A percentile compares a stretch with the other conserved stretches of the same genome.
Evolutionary conservation across 2,888 invertebrate genomes (phyloP).

Genomic region (Nomada lathburiana): DNA sequence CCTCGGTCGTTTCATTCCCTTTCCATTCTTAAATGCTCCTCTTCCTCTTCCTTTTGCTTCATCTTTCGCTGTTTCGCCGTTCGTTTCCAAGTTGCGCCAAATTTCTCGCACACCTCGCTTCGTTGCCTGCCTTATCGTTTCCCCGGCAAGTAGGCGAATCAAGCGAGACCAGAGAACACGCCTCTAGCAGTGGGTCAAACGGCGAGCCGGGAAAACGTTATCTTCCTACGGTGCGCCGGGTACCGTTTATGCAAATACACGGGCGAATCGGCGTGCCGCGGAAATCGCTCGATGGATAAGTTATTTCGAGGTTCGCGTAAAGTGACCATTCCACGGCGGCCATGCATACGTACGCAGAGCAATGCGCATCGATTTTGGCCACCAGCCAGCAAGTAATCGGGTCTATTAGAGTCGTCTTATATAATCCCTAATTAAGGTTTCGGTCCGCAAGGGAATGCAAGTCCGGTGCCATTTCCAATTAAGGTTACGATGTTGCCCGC

Average conservation of each 20-base stretch:
- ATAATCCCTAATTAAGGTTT: constrained; percentile 68
- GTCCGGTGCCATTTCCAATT: constrained; percentile 69
- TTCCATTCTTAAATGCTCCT: background rate
- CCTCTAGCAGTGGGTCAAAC: constrained; percentile 39
- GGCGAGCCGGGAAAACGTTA: constrained; percentile 59
- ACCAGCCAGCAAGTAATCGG: constrained; percentile 36
- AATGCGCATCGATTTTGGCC: no score
- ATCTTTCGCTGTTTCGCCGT: background rate
- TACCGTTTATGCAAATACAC: constrained; percentile 72
- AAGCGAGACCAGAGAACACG: background rate
- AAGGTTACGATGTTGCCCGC: constrained; percentile 64
- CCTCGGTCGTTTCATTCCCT: constrained; percentile 7
- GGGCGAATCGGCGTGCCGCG: constrained; percentile 61
- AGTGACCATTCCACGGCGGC: constrained; percentile 67
- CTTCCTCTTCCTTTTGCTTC: background rate
- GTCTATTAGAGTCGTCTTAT: constrained; percentile 48
- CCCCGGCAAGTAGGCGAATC: background rate
- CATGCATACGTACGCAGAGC: no score
- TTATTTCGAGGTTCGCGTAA: constrained; percentile 64
- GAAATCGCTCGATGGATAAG: constrained; percentile 58
- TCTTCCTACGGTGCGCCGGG: constrained; percentile 51
- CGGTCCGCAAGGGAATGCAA: constrained; percentile 43
- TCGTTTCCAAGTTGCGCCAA: background rate
- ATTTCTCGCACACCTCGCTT: background rate
- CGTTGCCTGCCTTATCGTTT: background rate